A percentile compares a stretch with the other conserved stretches of the same genome.
phyloP scores from a whole-genome alignment of 2,888 invertebrate genomes.

The Lamellibrachia columna region DNA sequence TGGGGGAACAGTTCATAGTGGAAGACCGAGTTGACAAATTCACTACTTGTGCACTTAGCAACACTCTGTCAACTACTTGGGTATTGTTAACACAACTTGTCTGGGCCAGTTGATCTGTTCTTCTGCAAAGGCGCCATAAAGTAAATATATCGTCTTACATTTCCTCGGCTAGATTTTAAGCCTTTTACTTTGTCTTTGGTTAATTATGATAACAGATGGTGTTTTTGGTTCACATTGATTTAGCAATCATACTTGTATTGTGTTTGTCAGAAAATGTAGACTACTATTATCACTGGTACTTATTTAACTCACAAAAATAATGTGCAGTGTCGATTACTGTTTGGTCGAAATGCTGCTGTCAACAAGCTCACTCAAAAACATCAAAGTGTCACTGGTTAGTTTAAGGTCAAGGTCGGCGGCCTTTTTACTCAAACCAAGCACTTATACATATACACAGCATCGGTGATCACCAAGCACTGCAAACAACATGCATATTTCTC shows the following conservation, averaged over 20 bases:
- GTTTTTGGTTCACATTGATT: background rate
- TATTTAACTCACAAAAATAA: background rate
- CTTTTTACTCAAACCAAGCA: background rate
- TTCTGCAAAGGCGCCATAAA: background rate
- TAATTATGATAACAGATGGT: background rate
- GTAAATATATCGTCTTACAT: background rate
- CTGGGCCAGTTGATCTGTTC: background rate
- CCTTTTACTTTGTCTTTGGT: background rate
- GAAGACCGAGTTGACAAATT: background rate
- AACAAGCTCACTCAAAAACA: background rate
- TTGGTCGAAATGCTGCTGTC: background rate
- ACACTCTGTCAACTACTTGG: background rate
- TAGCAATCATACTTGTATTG: background rate
- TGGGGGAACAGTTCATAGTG: background rate
- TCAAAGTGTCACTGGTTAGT: conserved; percentile 1
- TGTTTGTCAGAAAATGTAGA: background rate
- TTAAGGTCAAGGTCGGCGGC: background rate
- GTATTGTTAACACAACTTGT: background rate
- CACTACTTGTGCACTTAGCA: background rate
- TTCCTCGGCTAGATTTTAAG: background rate
- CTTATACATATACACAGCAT: background rate
- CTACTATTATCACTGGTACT: background rate
- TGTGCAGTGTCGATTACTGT: background rate
- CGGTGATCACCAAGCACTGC: background rate
- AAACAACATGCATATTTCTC: background rate